These are phyloP conservation scores for Epizoanthus rinbou DNA, from an alignment of 92 coral and sea anemone species.

Conservation along the genomic window DNA sequence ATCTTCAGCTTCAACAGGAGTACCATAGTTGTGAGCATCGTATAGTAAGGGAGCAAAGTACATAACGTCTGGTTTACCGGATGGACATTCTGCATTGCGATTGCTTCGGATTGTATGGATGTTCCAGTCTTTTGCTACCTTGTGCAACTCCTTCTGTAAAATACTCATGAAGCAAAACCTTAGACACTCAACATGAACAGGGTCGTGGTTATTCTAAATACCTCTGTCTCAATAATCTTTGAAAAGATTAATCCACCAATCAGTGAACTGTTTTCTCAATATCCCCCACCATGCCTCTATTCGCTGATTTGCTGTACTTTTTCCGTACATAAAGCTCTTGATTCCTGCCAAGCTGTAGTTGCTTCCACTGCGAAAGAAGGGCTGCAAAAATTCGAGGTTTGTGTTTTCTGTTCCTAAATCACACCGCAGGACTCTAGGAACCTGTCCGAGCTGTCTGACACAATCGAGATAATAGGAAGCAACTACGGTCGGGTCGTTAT, in stretches of 20 bases:
- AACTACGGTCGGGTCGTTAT: constrained; percentile 37
- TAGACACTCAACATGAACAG: constrained; percentile 35
- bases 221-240: constrained; percentile 42
- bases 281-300: constrained; percentile 36
- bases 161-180: constrained; percentile 42
- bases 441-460: constrained; percentile 26
- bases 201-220: constrained; percentile 12
- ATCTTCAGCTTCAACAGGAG: constrained; percentile 30
- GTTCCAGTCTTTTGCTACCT: constrained; percentile 42
- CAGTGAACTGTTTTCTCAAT: constrained; percentile 23
- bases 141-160: constrained; percentile 31
- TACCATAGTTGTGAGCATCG: constrained; percentile 31
- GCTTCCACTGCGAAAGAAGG: constrained; percentile 28
- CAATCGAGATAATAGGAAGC: constrained; percentile 37
- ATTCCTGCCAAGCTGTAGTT: constrained; percentile 22
- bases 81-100: constrained; percentile 25
- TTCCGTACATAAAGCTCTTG: constrained; percentile 40
- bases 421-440: constrained; percentile 36
- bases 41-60: constrained; percentile 35
- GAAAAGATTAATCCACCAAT: constrained; percentile 45
- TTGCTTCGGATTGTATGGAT: constrained; percentile 38
- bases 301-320: constrained; percentile 36
- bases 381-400: constrained; percentile 26
- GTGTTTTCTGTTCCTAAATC: constrained; percentile 40
- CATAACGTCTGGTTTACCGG: constrained; percentile 46